Evolutionary conservation across 2,888 invertebrate genomes (phyloP).

Genomic region (Hesperia comma): DNA sequence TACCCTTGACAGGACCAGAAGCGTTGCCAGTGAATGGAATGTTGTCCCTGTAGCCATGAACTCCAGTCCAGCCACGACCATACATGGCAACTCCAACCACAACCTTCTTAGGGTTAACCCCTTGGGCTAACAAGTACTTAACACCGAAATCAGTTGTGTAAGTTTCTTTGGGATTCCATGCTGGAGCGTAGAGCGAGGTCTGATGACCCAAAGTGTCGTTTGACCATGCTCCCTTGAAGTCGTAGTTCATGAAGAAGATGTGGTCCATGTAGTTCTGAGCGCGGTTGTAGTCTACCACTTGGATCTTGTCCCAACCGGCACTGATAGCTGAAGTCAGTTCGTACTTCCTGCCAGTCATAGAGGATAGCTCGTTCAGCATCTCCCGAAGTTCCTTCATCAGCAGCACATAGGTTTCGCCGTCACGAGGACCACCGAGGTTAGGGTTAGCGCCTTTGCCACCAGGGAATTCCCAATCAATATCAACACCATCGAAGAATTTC

Average conservation of each 20-base stretch:
- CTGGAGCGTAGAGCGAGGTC: slow-evolving; percentile 70
- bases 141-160: slow-evolving; percentile 80
- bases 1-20: slow-evolving; percentile 74
- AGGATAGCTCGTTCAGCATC: slow-evolving; percentile 72
- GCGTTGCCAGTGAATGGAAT: slow-evolving; percentile 78
- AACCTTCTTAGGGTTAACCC: slow-evolving; percentile 74
- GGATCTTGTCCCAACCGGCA: slow-evolving; percentile 80
- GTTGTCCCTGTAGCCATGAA: slow-evolving; percentile 62
- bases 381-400: slow-evolving; percentile 75
- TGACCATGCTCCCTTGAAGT: slow-evolving; percentile 80
- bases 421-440: slow-evolving; percentile 71
- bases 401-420: slow-evolving; percentile 69
- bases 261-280: slow-evolving; percentile 81
- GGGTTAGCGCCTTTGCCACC: slow-evolving; percentile 80
- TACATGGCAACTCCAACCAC: slow-evolving; percentile 80
- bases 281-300: slow-evolving; percentile 74
- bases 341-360: slow-evolving; percentile 73
- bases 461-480: slow-evolving; percentile 81
- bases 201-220: slow-evolving; percentile 77
- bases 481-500: slow-evolving; percentile 81
- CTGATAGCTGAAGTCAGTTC: slow-evolving; percentile 80
- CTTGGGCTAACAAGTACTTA: slow-evolving; percentile 73
- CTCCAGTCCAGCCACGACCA: slow-evolving; percentile 79
- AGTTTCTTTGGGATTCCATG: slow-evolving; percentile 74
- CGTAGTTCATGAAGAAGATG: slow-evolving; percentile 79